These are phyloP conservation scores for Dasypolia templi DNA, from an alignment of 2,888 invertebrate species.

Conservation along the genomic window DNA sequence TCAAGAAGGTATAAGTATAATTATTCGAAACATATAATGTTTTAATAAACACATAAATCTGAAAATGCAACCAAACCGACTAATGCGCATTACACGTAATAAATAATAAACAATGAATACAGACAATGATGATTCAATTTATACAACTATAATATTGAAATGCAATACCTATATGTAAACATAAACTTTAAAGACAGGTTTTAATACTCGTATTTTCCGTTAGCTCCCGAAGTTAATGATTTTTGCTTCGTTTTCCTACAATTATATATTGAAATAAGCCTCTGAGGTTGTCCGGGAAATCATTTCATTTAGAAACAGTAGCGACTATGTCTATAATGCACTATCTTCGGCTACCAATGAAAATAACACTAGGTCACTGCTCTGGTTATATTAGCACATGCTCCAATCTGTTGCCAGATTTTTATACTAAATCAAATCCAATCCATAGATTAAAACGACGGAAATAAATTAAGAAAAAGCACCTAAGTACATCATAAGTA, in stretches of 20 bases:
- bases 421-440: conserved; percentile 6
- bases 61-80: background rate
- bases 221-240: background rate
- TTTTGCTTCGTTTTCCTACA: background rate
- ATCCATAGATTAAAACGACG: conserved; percentile 24
- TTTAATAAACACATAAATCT: background rate
- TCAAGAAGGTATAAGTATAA: background rate
- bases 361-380: background rate
- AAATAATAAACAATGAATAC: conserved; percentile 4
- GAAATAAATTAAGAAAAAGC: conserved; percentile 16
- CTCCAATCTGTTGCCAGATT: conserved; percentile 10
- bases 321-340: background rate
- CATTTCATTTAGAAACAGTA: background rate
- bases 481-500: conserved; percentile 4
- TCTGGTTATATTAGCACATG: conserved; percentile 14
- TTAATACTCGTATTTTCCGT: conserved; percentile 11
- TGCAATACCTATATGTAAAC: background rate
- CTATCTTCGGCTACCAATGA: background rate
- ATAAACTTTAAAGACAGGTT: background rate
- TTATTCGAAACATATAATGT: background rate
- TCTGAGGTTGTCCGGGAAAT: background rate
- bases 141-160: background rate
- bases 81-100: background rate
- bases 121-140: background rate
- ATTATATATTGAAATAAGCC: background rate